Evolutionary conservation across 2,113 vertebrate genomes (phyloP).

Genomic region (Peromyscus californicus): DNA sequence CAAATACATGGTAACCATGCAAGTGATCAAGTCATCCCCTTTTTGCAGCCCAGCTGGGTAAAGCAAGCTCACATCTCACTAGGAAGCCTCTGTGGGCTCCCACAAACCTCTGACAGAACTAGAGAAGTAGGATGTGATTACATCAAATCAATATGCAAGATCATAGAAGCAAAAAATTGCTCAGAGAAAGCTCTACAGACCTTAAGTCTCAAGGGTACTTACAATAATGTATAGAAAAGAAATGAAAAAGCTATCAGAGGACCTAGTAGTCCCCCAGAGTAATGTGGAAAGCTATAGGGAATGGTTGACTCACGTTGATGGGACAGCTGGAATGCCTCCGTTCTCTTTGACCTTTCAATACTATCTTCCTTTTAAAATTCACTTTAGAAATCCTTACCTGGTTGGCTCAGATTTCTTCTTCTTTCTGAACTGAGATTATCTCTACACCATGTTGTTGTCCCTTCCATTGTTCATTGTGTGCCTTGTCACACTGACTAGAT

Average conservation of each 20-base stretch:
- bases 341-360: not conserved
- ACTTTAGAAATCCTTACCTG: conserved; percentile 22
- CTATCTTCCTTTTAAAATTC: conserved; percentile 20
- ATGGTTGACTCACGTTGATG: not conserved
- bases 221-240: conserved; percentile 37
- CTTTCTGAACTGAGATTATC: not conserved
- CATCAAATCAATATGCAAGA: conserved; percentile 10
- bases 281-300: conserved; percentile 7
- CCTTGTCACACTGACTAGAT: not conserved
- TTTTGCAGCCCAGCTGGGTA: too few species aligned
- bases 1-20: too few species aligned
- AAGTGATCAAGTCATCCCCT: too few species aligned
- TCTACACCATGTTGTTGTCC: not conserved
- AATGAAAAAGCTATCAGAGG: conserved; percentile 9
- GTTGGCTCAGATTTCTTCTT: not conserved
- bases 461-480: not conserved
- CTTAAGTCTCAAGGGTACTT: conserved; percentile 33
- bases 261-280: not conserved
- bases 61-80: too few species aligned
- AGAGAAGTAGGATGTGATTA: conserved; percentile 36
- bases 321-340: not conserved
- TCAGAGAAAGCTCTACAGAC: not conserved
- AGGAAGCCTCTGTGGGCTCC: too few species aligned
- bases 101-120: conserved; percentile 15
- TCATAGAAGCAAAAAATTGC: conserved; percentile 12